These are phyloP conservation scores for Steinernema feltiae DNA, from an alignment of 1,140 invertebrate species.

Conservation along the genomic window DNA sequence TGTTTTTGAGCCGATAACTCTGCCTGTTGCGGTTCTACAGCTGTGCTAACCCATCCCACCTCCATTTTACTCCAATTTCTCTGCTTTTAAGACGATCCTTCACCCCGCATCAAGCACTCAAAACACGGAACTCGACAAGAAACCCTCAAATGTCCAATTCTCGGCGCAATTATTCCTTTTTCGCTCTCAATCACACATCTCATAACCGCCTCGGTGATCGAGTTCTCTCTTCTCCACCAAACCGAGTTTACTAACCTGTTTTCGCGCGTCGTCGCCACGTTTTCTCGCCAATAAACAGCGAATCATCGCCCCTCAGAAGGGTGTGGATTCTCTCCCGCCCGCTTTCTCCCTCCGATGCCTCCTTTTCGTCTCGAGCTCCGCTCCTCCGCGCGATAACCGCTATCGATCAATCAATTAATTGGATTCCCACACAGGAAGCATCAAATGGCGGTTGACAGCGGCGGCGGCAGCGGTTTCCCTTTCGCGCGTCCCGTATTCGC, in stretches of 20 bases:
- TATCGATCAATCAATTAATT: not conserved
- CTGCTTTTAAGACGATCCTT: too few relatives aligned
- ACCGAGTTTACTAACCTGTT: not conserved
- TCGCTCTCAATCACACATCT: not conserved
- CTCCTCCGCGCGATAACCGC: not conserved
- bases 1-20: too few relatives aligned
- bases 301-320: too few relatives aligned
- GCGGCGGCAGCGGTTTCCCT: not conserved
- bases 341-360: not conserved
- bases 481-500: too few relatives aligned
- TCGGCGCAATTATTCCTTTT: not conserved
- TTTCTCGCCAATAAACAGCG: not conserved
- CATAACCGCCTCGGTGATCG: not conserved
- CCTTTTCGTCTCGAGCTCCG: not conserved
- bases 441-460: not conserved
- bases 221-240: not conserved
- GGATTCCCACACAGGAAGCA: too few relatives aligned
- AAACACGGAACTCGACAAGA: too few relatives aligned
- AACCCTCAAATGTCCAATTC: not conserved
- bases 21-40: too few relatives aligned
- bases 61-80: too few relatives aligned
- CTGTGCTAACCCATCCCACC: too few relatives aligned
- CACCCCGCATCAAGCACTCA: not conserved
- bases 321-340: too few relatives aligned
- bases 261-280: not conserved